A percentile compares a stretch with the other conserved stretches of the same genome.
Evolutionary conservation across 2,888 invertebrate genomes (phyloP).

Genomic region (Scaptomyza tumidula): DNA sequence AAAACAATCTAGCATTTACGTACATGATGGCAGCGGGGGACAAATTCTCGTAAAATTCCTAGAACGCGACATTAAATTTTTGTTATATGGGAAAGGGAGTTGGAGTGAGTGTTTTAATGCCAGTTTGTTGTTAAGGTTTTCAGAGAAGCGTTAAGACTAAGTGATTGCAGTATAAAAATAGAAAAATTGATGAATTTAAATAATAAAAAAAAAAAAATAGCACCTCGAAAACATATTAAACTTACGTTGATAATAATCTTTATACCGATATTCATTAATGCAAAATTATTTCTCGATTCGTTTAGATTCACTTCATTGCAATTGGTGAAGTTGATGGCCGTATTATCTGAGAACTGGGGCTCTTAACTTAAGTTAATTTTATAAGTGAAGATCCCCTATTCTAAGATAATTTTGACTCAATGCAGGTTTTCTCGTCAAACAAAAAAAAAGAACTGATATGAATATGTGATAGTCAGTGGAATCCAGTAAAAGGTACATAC

Average conservation of each 20-base stretch:
- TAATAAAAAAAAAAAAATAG: too few relatives aligned
- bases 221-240: too few relatives aligned
- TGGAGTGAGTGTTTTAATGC: not conserved
- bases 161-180: not conserved
- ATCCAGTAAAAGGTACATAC: slow-evolving; percentile 65
- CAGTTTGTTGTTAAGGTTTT: not conserved
- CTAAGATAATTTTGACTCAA: slow-evolving; percentile 61
- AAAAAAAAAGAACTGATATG: not conserved
- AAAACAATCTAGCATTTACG: slow-evolving; percentile 7
- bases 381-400: slow-evolving; percentile 73
- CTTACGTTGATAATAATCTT: too few relatives aligned
- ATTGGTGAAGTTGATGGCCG: slow-evolving; percentile 29
- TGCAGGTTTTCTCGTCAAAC: not conserved
- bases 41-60: not conserved
- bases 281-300: too few relatives aligned
- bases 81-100: not conserved
- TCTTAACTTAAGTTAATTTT: slow-evolving; percentile 56
- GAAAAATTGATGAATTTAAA: too few relatives aligned
- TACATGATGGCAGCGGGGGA: slow-evolving; percentile 11
- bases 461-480: slow-evolving; percentile 21
- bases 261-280: too few relatives aligned
- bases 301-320: too few relatives aligned
- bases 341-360: slow-evolving; percentile 66
- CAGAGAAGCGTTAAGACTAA: not conserved
- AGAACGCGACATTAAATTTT: not conserved